Evolutionary conservation across 1,140 invertebrate genomes (phyloP), one percentile per base, ranked within the genome.

Genomic region (Drosophila micromelanica): DNA sequence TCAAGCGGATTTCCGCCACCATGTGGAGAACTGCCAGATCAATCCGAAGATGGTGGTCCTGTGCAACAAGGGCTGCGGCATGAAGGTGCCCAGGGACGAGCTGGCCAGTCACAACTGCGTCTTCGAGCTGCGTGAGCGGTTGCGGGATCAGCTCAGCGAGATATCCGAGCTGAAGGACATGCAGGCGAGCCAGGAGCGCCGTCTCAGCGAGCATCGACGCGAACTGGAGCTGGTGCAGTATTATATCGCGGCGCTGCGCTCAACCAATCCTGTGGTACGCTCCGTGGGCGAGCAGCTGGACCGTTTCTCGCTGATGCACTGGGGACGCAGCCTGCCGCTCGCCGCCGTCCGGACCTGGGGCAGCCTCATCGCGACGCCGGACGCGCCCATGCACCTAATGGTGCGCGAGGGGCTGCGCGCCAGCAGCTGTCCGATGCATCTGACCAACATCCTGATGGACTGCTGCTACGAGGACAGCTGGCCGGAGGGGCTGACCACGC

Each of bases 11-110:
- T 89, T 27, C 23, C 76, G 84, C 8, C 6, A 8, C 0, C 84
- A 87, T 15, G 69, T 90, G 23, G 48, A 42, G 3, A 37, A n/a
- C 38, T 87, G 84, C 42, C 51, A 71, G n/a, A 61, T 60, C n/a
- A 89, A 84, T 51, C 84, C 84, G 9, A 87, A 84, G 51, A 49
- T 72, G 11, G 59, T 73, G 7, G 68, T 87, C 2, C 6, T 20
- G 15, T 87, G 84, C 45, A 71, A 15, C 35, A 60, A 56, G 15
- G 79, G 79, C 0, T 87, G 84, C 15, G 73, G 79, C 8, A 69
- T 87, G 79, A 65, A 59, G 51, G 64, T 87, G 12, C 76, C 76
- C 46, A 79, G 65, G 43, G 76, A 89, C n/a, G 84, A 89, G 52
- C 51, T 87, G 40, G 12, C 46, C 17, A 12, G 9, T 0, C 84